A percentile compares a stretch with the other conserved stretches of the same genome.
These are phyloP conservation scores for Stegostoma tigrinum DNA, from an alignment of 2,113 vertebrate species.

Conservation along the genomic window DNA sequence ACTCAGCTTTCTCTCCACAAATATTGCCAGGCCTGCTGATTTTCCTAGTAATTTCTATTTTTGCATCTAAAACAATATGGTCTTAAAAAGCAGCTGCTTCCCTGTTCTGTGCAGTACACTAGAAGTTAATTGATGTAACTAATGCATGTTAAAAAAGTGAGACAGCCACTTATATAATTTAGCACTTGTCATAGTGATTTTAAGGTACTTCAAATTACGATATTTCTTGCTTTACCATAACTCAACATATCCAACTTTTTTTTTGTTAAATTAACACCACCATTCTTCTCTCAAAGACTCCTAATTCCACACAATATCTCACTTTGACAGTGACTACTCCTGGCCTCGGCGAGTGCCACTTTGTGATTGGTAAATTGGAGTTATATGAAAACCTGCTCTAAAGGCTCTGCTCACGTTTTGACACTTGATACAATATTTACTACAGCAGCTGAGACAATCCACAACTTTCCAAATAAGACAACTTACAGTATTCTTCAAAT, in stretches of 20 bases:
- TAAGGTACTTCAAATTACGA: not conserved
- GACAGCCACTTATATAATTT: not conserved
- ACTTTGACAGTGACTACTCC: not conserved
- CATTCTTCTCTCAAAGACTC: not conserved
- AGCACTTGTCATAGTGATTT: not conserved
- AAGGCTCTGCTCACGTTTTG: no score
- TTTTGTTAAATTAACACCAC: not conserved
- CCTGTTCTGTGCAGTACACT: not conserved
- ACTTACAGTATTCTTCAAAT: no score
- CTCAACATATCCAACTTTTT: not conserved
- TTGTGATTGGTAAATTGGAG: not conserved
- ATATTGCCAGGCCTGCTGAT: no score
- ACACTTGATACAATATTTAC: no score
- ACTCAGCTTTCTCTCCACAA: no score
- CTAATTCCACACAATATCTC: not conserved
- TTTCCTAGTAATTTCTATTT: no score
- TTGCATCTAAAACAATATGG: no score
- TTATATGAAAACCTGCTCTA: not conserved
- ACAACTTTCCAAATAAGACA: no score
- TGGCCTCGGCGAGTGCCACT: not conserved
- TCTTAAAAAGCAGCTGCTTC: not conserved
- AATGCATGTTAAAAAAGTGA: not conserved
- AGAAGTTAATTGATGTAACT: not conserved
- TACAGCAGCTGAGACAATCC: no score
- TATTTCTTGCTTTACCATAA: not conserved